phyloP scores from a whole-genome alignment of 1,140 invertebrate species.

The Dendroctonus ponderosae region DNA sequence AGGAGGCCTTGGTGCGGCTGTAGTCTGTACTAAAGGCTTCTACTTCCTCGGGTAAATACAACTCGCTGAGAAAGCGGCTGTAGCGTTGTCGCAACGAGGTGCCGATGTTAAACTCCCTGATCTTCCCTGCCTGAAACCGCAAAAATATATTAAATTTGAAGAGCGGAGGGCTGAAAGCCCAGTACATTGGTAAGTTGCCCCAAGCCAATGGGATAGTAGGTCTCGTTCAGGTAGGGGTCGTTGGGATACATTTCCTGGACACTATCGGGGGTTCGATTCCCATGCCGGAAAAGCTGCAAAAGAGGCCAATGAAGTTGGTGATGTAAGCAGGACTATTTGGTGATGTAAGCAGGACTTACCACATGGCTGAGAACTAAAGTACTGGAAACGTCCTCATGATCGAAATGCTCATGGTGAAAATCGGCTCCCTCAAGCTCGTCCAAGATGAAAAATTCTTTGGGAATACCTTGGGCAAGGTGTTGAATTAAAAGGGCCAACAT shows the following conservation, averaged over 20 bases:
- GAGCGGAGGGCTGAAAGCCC: not conserved
- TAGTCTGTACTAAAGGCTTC: constrained; percentile 47
- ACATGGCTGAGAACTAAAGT: constrained; percentile 26
- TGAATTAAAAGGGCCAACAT: too few species aligned
- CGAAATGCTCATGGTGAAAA: not conserved
- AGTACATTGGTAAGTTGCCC: constrained; percentile 73
- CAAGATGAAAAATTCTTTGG: not conserved
- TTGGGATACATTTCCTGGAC: constrained; percentile 60
- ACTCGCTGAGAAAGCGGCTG: constrained; percentile 60
- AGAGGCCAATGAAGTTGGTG: not conserved
- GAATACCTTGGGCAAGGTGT: not conserved
- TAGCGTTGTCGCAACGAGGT: constrained; percentile 62
- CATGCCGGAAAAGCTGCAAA: constrained; percentile 70
- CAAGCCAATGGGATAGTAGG: constrained; percentile 66
- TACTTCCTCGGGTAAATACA: constrained; percentile 53
- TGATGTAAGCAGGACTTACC: constrained; percentile 20
- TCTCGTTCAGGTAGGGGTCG: constrained; percentile 59
- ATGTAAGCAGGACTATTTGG: not conserved
- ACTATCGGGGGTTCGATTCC: constrained; percentile 70
- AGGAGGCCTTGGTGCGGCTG: constrained; percentile 60
- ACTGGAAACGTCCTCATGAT: not conserved
- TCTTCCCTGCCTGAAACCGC: constrained; percentile 34
- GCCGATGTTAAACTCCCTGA: constrained; percentile 61
- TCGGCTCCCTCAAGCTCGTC: not conserved
- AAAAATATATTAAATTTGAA: not conserved